Conservation (phyloP, 2,888 invertebrate species). For the Apodemia zela region DNA sequence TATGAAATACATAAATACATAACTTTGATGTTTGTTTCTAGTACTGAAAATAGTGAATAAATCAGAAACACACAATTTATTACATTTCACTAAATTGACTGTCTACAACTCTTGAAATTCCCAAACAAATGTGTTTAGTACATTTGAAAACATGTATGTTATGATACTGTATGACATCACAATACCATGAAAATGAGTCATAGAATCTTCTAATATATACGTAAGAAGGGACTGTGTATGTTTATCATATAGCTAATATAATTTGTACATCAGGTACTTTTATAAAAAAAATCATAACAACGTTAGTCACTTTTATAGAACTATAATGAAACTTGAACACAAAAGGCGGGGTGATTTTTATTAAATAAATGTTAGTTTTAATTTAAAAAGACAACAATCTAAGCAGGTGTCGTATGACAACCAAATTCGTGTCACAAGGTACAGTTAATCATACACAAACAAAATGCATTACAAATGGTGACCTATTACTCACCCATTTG, state of each 20-base stretch:
- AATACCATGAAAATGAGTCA: conserved; percentile 65
- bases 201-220: conserved; percentile 36
- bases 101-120: not conserved
- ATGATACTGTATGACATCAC: conserved; percentile 57
- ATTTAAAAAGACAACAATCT: conserved; percentile 27
- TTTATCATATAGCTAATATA: conserved; percentile 25
- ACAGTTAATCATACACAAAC: conserved; percentile 76
- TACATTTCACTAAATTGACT: not conserved
- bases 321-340: conserved; percentile 27
- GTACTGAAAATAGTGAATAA: not conserved
- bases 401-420: conserved; percentile 48
- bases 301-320: conserved; percentile 23
- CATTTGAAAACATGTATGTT: conserved; percentile 19
- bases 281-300: conserved; percentile 17
- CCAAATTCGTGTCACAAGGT: conserved; percentile 57
- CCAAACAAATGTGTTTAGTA: not conserved
- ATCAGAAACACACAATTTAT: not conserved
- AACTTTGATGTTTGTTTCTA: not conserved
- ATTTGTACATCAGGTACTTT: not conserved
- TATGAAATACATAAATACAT: not conserved
- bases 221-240: conserved; percentile 36
- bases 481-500: conserved; percentile 64
- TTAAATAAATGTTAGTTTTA: not conserved
- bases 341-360: not conserved
- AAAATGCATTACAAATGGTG: conserved; percentile 46